Conservation (phyloP, 2,113 vertebrate species). For the Bombycilla garrulus region DNA sequence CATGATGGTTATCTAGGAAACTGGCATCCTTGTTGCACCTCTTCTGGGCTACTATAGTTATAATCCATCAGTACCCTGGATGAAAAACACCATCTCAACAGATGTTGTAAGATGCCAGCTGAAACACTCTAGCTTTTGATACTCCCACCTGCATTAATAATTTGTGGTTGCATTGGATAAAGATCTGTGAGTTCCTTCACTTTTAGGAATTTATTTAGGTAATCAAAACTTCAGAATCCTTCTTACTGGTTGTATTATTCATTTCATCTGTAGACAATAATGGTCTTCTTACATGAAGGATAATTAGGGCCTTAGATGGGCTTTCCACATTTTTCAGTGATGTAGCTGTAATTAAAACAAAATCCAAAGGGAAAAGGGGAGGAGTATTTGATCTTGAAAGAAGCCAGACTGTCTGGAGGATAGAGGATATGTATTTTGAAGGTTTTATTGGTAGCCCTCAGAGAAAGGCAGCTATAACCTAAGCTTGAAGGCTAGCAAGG, state of each 20-base stretch:
- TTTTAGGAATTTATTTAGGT: conserved; percentile 57
- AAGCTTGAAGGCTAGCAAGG: conserved; percentile 30
- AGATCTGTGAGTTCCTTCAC: conserved; percentile 52
- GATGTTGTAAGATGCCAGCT: conserved; percentile 40
- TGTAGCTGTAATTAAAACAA: conserved; percentile 42
- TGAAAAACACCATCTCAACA: conserved; percentile 25
- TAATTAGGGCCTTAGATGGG: conserved; percentile 23
- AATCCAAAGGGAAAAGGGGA: conserved; percentile 45
- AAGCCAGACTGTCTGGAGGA: conserved; percentile 45
- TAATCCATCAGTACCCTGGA: not conserved
- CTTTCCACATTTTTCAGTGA: conserved; percentile 44
- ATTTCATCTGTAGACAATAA: conserved; percentile 54
- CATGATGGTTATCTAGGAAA: conserved; percentile 51
- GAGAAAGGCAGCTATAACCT: conserved; percentile 46
- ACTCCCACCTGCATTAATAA: conserved; percentile 59
- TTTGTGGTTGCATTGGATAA: conserved; percentile 40
- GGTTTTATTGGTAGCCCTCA: conserved; percentile 45
- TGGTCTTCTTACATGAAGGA: conserved; percentile 35
- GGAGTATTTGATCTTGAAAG: conserved; percentile 42
- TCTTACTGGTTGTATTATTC: conserved; percentile 42
- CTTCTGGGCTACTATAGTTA: conserved; percentile 5
- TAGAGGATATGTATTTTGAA: conserved; percentile 38
- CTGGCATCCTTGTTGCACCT: conserved; percentile 5
- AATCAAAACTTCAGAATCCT: conserved; percentile 49
- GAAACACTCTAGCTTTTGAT: conserved; percentile 52